Evolutionary conservation across 2,888 invertebrate species (phyloP).

Genomic region (Drosophila nr. perissopoda): DNA sequence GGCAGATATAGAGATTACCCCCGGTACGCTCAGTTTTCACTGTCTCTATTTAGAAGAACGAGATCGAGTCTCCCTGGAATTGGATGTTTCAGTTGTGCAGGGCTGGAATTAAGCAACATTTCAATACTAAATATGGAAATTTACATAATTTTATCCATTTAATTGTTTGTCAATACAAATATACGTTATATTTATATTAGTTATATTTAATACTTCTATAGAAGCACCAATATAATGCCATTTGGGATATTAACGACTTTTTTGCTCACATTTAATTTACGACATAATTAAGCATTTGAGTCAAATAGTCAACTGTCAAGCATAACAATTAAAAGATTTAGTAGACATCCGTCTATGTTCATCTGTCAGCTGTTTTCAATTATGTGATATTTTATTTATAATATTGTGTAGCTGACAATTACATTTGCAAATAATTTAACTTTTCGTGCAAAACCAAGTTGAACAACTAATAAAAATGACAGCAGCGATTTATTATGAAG

Average conservation of each 20-base stretch:
- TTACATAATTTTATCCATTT: neutral
- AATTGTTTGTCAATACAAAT: neutral
- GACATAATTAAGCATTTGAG: neutral
- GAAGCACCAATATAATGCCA: neutral
- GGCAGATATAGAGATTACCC: slow-evolving; percentile 13
- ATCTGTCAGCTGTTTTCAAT: slow-evolving; percentile 17
- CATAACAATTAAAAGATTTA: slow-evolving; percentile 11
- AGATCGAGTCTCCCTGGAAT: slow-evolving; percentile 6
- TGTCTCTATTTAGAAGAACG: neutral
- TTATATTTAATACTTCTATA: neutral
- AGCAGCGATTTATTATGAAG: neutral
- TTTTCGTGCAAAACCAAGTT: neutral
- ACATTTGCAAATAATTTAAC: neutral
- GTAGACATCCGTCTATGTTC: slow-evolving; percentile 12
- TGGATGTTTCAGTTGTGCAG: slow-evolving; percentile 10
- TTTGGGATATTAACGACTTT: neutral
- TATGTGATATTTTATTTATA: neutral
- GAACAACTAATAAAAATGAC: slow-evolving; percentile 2
- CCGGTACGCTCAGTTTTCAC: slow-evolving; percentile 8
- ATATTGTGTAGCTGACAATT: neutral
- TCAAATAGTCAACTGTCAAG: slow-evolving; percentile 6
- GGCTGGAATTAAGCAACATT: neutral
- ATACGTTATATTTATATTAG: neutral
- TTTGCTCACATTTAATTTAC: neutral
- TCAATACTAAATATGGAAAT: neutral